phyloP scores from a whole-genome alignment of 2,888 invertebrate genomes.

The Junonia oenone region DNA sequence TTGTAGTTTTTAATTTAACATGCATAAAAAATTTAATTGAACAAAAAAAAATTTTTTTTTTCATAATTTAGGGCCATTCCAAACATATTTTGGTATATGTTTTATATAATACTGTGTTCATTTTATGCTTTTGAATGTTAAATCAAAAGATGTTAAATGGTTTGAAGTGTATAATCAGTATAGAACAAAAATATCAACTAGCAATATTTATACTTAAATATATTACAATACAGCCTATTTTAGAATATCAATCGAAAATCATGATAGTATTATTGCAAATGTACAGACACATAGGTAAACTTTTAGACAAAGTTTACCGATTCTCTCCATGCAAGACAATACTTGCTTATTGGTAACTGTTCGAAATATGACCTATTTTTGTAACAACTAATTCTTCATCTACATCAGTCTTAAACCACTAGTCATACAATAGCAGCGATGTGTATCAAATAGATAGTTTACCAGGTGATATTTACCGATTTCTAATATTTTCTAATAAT shows the following conservation, averaged over 20 bases:
- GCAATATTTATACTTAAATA: constrained; percentile 2
- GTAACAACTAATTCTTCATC: neutral
- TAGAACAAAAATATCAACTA: constrained; percentile 9
- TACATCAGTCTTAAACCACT: constrained; percentile 40
- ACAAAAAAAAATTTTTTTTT: constrained; percentile 6
- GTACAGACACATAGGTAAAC: neutral
- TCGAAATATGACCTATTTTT: neutral
- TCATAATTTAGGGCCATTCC: constrained; percentile 25
- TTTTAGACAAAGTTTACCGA: neutral
- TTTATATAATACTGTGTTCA: constrained; percentile 15
- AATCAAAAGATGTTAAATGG: constrained; percentile 1
- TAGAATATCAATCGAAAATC: constrained; percentile 1
- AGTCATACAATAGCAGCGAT: constrained; percentile 65
- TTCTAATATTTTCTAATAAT: constrained; percentile 9
- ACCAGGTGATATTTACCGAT: constrained; percentile 25
- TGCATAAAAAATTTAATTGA: constrained; percentile 1
- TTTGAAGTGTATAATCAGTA: constrained; percentile 1
- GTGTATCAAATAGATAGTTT: constrained; percentile 48
- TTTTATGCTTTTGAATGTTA: constrained; percentile 13
- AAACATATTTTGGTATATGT: constrained; percentile 18
- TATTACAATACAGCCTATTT: neutral
- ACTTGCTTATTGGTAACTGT: neutral
- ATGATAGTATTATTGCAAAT: neutral
- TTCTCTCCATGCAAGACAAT: neutral
- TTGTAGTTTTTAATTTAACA: constrained; percentile 3